phyloP scores from a whole-genome alignment of 2,797 vertebrate species.

The Tolypeutes matacus region DNA sequence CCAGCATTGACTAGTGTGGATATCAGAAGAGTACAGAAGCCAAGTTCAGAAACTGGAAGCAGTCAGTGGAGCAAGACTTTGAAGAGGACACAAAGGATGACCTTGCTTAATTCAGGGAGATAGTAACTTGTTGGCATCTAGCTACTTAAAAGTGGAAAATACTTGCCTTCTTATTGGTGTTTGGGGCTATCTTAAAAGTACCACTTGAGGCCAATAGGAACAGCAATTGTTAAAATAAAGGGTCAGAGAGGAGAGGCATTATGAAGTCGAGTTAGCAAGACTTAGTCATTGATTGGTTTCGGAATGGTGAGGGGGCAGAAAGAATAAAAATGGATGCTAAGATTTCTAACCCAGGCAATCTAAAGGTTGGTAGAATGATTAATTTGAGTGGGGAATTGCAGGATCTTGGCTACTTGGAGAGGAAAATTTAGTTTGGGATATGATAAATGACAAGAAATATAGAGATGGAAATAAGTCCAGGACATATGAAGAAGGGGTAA shows the following conservation, averaged over 20 bases:
- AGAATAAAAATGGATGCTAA: not conserved
- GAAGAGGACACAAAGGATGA: not conserved
- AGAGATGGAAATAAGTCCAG: conserved; percentile 52
- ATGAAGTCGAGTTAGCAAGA: conserved; percentile 12
- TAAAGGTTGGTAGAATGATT: not conserved
- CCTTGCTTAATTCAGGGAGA: conserved; percentile 25
- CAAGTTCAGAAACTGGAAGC: not conserved
- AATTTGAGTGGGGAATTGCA: conserved; percentile 7
- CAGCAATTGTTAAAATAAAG: conserved; percentile 24
- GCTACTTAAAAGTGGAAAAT: conserved; percentile 11
- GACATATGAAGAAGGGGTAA: conserved; percentile 49
- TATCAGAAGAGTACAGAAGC: not conserved
- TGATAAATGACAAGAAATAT: conserved; percentile 37
- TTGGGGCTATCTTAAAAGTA: not conserved
- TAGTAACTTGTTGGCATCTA: not conserved
- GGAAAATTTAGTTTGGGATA: not conserved
- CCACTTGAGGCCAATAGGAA: not conserved
- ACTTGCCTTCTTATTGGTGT: not conserved
- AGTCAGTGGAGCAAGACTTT: not conserved
- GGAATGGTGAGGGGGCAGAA: not conserved
- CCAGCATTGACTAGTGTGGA: not conserved
- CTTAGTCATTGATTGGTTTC: not conserved
- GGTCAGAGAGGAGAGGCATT: not conserved
- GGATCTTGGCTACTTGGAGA: not conserved
- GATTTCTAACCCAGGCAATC: not conserved